Evolutionary conservation across 2,113 vertebrate species (phyloP), one percentile per base, ranked within the genome.

Genomic region (Grus americana): DNA sequence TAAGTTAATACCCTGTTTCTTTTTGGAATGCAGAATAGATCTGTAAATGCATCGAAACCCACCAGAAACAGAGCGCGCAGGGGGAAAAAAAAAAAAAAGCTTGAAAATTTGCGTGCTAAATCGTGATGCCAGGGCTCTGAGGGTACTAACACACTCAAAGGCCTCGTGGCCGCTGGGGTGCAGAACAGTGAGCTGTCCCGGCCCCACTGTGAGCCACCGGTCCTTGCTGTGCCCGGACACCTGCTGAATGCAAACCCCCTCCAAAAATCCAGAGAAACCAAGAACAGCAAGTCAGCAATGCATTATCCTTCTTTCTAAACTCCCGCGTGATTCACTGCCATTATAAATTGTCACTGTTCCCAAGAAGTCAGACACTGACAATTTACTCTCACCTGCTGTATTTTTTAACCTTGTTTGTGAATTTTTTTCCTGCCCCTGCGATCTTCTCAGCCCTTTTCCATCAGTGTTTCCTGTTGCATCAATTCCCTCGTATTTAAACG

Each of bases 231-330:
- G 44, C 70, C 21, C 50, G 36, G 21, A 32, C 54, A 49, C 46
- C 13, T 36, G 9, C 36, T 75, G 55, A 63, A 32, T 5, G 30
- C 30, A 81, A 30, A 2, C 1, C 6, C 14, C 10, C 54, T n/a
- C 40, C 9, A 27, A 49, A 58, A 23, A 24, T 4, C 1, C 46
- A 16, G 9, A 67, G 38, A 5, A 70, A 34, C 42, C 46, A 5
- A 61, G 22, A 70, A 2, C 50, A 8, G 50, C 36, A 10, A 62
- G 5, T 4, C 47, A 85, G 52, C n/a, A 23, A 63, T 1, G 20
- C 29, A 0, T 20, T 32, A 32, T 2, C 1, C 0, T 20, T 7
- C 72, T 18, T n/a, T 22, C 38, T 46, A n/a, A 17, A 17, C 63
- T 86, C 26, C 40, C 22, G 44, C 22, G 47, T 90, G 85, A 94